Percentiles rank a stretch among this genome's conserved stretches.
Conservation (phyloP, 1,140 invertebrate genomes). For the Dolichoris vasculosae region DNA sequence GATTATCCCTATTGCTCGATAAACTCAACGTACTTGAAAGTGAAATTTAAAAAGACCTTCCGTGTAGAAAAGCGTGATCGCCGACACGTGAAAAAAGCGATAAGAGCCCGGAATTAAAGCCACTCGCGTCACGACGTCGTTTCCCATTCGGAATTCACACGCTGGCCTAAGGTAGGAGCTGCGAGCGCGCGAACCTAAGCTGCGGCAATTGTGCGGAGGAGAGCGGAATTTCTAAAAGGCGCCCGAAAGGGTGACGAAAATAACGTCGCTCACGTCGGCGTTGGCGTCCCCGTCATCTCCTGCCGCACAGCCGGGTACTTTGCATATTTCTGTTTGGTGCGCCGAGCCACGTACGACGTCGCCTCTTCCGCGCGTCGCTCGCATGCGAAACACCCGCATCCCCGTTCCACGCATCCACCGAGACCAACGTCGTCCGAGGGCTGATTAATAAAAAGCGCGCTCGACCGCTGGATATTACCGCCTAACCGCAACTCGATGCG, state of each 20-base stretch:
- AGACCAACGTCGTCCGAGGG: not conserved
- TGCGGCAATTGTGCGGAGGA: constrained; percentile 29
- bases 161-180: not conserved
- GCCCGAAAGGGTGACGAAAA: constrained; percentile 41
- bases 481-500: not conserved
- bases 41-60: too few relatives aligned
- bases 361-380: constrained; percentile 5
- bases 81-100: not conserved
- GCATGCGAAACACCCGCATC: constrained; percentile 47
- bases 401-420: too few relatives aligned
- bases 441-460: constrained; percentile 27
- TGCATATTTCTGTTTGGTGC: constrained; percentile 32
- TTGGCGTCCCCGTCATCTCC: not conserved
- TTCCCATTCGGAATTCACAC: not conserved
- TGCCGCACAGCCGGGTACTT: constrained; percentile 27
- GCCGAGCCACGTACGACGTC: not conserved
- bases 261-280: constrained; percentile 3
- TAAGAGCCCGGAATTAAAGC: not conserved
- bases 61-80: not conserved
- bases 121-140: constrained; percentile 3
- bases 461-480: not conserved
- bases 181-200: not conserved
- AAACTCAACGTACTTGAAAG: too few relatives aligned
- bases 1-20: not conserved
- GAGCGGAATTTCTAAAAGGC: constrained; percentile 30